phyloP scores from a whole-genome alignment of 2,888 invertebrate species.

The Rhamnusium bicolor region DNA sequence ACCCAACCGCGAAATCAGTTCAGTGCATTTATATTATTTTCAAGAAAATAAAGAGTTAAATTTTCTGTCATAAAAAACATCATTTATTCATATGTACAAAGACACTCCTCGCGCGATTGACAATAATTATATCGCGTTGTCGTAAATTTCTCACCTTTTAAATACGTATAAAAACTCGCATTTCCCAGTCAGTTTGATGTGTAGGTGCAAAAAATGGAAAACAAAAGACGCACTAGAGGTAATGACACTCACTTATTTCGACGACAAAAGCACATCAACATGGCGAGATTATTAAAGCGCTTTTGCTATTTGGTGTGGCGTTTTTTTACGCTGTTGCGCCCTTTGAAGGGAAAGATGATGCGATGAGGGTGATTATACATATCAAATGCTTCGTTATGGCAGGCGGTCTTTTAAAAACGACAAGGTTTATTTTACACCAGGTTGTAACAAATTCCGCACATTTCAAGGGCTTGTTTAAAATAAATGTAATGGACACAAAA shows the following conservation, averaged over 20 bases:
- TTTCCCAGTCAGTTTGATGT: conserved; percentile 45
- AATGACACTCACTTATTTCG: conserved; percentile 53
- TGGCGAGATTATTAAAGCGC: conserved; percentile 44
- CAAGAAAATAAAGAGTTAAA: too few species aligned
- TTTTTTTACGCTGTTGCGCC: conserved; percentile 20
- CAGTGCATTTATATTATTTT: too few species aligned
- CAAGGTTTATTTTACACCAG: not conserved
- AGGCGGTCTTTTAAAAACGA: not conserved
- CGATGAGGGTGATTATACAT: conserved; percentile 4
- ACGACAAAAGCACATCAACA: conserved; percentile 52
- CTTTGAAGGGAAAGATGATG: conserved; percentile 10
- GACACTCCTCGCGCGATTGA: not conserved
- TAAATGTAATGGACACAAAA: too few species aligned
- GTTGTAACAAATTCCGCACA: not conserved
- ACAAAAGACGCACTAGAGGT: conserved; percentile 49
- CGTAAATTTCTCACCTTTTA: not conserved
- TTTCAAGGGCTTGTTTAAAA: not conserved
- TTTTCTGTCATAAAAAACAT: too few species aligned
- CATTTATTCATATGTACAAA: not conserved
- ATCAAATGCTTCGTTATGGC: not conserved
- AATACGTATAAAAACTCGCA: conserved; percentile 13
- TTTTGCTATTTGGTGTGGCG: conserved; percentile 28
- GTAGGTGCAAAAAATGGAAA: conserved; percentile 45
- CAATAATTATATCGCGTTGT: not conserved
- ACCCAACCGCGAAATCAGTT: too few species aligned